phyloP scores from a whole-genome alignment of 2,797 vertebrate genomes.

The Ficedula albicollis region DNA sequence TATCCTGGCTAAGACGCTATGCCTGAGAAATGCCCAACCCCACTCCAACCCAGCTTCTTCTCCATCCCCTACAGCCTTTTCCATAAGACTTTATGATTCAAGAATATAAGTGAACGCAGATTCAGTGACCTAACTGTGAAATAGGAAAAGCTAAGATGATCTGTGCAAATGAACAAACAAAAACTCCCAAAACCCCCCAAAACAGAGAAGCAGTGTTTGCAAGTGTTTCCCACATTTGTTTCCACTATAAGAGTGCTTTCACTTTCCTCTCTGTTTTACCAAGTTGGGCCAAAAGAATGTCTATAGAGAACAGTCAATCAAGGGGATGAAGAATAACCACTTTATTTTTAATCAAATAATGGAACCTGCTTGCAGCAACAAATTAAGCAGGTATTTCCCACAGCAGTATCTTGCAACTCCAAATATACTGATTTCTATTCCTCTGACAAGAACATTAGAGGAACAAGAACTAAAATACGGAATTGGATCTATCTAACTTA shows the following conservation, averaged over 20 bases:
- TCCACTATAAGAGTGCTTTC: background rate
- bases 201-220: background rate
- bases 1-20: background rate
- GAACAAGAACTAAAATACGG: background rate
- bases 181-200: accelerated
- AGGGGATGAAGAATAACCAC: background rate
- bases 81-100: background rate
- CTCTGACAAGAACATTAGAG: background rate
- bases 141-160: background rate
- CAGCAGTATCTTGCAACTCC: background rate
- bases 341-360: conserved; percentile 61
- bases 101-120: background rate
- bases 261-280: background rate
- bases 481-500: background rate
- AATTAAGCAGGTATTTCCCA: conserved; percentile 36
- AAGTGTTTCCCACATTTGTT: background rate
- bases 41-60: background rate
- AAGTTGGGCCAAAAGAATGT: background rate
- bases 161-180: background rate
- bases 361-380: conserved; percentile 22
- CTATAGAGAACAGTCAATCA: background rate
- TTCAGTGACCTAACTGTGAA: background rate
- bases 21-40: background rate
- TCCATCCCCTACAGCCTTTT: background rate
- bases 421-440: conserved; percentile 4